A percentile compares a stretch with the other conserved stretches of the same genome.
Conservation (phyloP, 2,113 vertebrate genomes). For the Eretmochelys imbricata region DNA sequence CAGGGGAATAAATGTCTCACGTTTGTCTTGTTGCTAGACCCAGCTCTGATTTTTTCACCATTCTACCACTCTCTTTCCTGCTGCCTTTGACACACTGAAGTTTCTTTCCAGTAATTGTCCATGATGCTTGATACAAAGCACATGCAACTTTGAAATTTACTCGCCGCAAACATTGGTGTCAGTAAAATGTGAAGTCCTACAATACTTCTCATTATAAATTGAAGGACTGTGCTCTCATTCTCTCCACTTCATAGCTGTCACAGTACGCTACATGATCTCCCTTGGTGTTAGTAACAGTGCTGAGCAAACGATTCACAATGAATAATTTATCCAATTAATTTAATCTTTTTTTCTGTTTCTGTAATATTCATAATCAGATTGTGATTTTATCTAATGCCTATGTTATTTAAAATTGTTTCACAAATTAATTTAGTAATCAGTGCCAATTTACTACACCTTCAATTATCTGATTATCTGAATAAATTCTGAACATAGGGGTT, state of each 20-base stretch:
- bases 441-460: constrained; percentile 8
- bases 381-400: constrained; percentile 24
- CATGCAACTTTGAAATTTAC: neutral
- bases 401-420: constrained; percentile 20
- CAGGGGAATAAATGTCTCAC: neutral
- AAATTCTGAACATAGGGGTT: neutral
- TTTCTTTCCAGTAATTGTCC: neutral
- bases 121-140: neutral
- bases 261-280: neutral
- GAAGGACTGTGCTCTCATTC: neutral
- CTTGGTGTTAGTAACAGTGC: neutral
- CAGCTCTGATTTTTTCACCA: neutral
- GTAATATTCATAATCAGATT: constrained; percentile 49
- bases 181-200: neutral
- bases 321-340: constrained; percentile 35
- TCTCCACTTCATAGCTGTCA: neutral
- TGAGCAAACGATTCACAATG: neutral
- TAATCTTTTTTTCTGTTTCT: constrained; percentile 38
- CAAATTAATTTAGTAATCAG: constrained; percentile 43
- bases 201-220: neutral
- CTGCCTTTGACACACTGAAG: neutral
- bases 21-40: neutral
- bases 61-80: neutral
- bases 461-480: constrained; percentile 6
- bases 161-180: neutral